Conservation (phyloP, 2,797 vertebrate genomes). For the Botia almorhae region DNA sequence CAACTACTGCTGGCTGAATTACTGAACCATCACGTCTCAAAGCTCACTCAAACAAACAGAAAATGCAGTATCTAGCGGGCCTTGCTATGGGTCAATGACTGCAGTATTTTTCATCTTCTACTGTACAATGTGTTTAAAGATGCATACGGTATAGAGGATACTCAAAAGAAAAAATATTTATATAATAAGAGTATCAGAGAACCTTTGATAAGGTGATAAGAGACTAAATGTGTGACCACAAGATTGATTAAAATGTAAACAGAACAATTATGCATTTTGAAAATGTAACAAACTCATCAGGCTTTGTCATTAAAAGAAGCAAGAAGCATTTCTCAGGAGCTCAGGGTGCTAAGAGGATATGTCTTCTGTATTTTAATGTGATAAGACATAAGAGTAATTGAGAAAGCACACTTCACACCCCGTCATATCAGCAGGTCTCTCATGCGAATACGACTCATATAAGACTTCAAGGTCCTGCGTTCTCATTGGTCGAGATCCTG, state of each 20-base stretch:
- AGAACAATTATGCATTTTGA: neutral
- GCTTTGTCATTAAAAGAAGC: constrained; percentile 21
- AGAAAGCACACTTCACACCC: constrained; percentile 28
- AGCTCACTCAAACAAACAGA: neutral
- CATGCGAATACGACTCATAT: constrained; percentile 38
- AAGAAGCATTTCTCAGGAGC: constrained; percentile 18
- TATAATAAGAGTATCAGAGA: neutral
- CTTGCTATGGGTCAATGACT: constrained; percentile 8
- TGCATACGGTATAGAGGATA: too few relatives aligned
- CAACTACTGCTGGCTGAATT: neutral
- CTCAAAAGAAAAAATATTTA: too few relatives aligned
- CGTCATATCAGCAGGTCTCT: constrained; percentile 43
- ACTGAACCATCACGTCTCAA: constrained; percentile 9
- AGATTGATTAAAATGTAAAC: constrained; percentile 24
- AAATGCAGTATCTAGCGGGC: neutral
- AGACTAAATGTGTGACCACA: neutral
- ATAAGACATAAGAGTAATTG: constrained; percentile 41
- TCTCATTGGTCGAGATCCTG: constrained; percentile 24
- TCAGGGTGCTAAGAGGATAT: neutral
- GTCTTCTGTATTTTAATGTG: constrained; percentile 29
- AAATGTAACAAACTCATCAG: constrained; percentile 38
- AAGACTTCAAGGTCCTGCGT: constrained; percentile 39
- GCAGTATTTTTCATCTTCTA: constrained; percentile 12
- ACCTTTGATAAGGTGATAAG: neutral
- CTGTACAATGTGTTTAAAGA: neutral